Evolutionary conservation across 1,140 invertebrate genomes (phyloP), one percentile per base, ranked within the genome.

Genomic region (Mercenaria mercenaria): DNA sequence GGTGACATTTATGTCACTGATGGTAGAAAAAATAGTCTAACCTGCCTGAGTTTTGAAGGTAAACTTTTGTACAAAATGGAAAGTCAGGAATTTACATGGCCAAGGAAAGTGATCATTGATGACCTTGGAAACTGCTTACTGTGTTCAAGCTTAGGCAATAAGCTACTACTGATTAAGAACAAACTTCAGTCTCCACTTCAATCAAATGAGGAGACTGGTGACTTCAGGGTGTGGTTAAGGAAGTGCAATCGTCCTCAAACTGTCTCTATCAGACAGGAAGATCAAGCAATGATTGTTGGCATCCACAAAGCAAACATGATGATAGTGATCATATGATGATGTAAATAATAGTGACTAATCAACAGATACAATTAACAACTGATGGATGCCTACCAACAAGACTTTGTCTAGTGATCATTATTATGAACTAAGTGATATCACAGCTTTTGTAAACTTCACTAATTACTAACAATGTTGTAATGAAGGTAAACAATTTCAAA

Each of bases 1-100:
- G 47, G 76, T n/a, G 18, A 52, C 18, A 52, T 79, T n/a, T 79
- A 79, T 39, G 37, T 79, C 4, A 32, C 47, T 37, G 47, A 79
- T n/a, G 18, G 32, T 4, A 20, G 29, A 52, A 23, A 37, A 39
- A 34, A 79, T 18, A 37, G 29, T 10, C 3, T 79, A 1, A 34
- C 26, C 0, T 56, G 47, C 18, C 10, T 79, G 0, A 34, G 0
- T 2, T 20, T 79, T 4, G 76, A 79, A 10, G 76, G 76, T 0
- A 34, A 79, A 23, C 1, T 34, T 52, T 37, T 79, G 32, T 10
- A 32, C 26, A 50, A 23, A 56, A 37, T 79, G 2, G 43, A 52
- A 32, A 79, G 32, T 18, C 41, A 52, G 11, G 43, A 47, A 47
- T 56, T 52, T 8, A 37, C 1, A 18, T 13, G 29, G 13, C 76